Conservation (phyloP, 2,888 invertebrate genomes). For the Pammene fasciana region DNA sequence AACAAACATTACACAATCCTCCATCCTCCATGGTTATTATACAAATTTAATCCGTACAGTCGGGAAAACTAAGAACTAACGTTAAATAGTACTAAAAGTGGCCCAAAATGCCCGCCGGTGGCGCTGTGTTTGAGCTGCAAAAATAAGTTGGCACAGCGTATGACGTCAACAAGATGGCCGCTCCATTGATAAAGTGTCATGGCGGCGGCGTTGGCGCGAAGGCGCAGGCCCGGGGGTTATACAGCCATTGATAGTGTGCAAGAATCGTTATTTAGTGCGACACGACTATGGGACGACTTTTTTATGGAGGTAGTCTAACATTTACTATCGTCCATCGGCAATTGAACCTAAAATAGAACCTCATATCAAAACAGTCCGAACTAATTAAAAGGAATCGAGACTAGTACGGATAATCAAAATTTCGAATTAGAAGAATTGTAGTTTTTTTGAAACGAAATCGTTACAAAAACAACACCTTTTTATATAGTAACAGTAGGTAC, state of each 20-base stretch:
- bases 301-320: neutral
- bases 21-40: slow-evolving; percentile 54
- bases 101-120: neutral
- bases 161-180: slow-evolving; percentile 79
- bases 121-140: slow-evolving; percentile 13
- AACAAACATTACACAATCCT: slow-evolving; percentile 69
- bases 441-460: too few relatives aligned
- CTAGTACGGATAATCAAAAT: too few relatives aligned
- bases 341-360: too few relatives aligned
- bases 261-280: slow-evolving; percentile 53
- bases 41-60: slow-evolving; percentile 10
- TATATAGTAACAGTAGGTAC: too few relatives aligned
- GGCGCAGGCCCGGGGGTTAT: slow-evolving; percentile 63
- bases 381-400: too few relatives aligned
- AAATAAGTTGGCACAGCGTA: slow-evolving; percentile 42
- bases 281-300: slow-evolving; percentile 35
- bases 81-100: neutral
- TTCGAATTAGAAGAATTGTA: too few relatives aligned
- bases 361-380: too few relatives aligned
- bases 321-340: too few relatives aligned
- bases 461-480: too few relatives aligned
- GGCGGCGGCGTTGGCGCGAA: slow-evolving; percentile 53
- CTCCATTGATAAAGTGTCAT: slow-evolving; percentile 74
- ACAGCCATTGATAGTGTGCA: slow-evolving; percentile 74
- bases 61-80: slow-evolving; percentile 13